Conservation (phyloP, 2,888 invertebrate species). For the Caenorhabditis sp. region DNA sequence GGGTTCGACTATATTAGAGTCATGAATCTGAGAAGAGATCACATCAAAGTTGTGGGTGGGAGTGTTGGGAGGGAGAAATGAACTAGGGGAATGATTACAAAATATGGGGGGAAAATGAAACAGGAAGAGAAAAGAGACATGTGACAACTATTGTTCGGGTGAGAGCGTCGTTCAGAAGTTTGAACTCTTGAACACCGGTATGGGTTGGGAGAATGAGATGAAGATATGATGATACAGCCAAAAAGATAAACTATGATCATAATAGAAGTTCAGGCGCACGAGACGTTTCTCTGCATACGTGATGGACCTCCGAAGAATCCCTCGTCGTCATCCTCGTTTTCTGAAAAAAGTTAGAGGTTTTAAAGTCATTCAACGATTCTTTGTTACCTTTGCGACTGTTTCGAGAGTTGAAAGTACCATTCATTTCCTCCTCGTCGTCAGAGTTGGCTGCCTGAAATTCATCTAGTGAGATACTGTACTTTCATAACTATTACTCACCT, state of each 20-base stretch:
- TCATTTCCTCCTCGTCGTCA: conserved; percentile 1
- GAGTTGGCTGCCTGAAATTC: conserved; percentile 11
- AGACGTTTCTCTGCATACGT: neutral
- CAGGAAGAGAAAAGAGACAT: neutral
- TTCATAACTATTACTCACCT: neutral
- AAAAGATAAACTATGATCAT: neutral
- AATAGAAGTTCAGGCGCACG: neutral
- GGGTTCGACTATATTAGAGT: neutral
- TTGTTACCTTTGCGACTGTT: conserved; percentile 3
- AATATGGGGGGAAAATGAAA: neutral
- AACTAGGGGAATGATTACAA: neutral
- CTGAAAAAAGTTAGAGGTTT: conserved; percentile 9
- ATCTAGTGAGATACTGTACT: neutral
- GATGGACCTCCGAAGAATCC: conserved; percentile 45
- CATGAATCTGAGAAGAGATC: conserved; percentile 31
- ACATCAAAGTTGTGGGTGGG: neutral
- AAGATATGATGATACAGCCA: neutral
- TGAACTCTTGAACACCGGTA: neutral
- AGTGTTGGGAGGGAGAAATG: neutral
- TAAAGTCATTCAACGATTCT: neutral
- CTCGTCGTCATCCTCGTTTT: conserved; percentile 50
- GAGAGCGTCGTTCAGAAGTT: neutral
- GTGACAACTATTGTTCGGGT: conserved; percentile 3
- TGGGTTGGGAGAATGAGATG: neutral
- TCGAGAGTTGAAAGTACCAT: neutral